Base-by-base conservation (phyloP, 64 coral and sea anemone species). In the Porites australiensis region DNA sequence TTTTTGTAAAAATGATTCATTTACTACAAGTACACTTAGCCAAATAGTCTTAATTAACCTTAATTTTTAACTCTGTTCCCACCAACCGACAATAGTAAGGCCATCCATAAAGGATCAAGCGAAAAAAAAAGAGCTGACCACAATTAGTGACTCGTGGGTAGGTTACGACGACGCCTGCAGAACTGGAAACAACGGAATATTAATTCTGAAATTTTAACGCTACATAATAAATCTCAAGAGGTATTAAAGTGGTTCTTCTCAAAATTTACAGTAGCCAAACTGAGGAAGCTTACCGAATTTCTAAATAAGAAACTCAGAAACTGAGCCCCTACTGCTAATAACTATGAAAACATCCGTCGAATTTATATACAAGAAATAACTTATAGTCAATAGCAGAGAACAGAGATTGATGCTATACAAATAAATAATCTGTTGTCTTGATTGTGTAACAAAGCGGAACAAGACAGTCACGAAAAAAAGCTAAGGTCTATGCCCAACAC, bases 351-450 rank as follows among this genome's bases (percentile, higher is more conserved):
- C 27, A 44, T 13, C 4, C 45, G 14, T 2, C 0, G 57, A 44
- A 12, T 45, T 44, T 81, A 81, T 81, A 6, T 81, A 81, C 78
- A 81, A 63, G 23, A 61, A 46, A 63, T 62, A 81, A 81, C 37
- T 62, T 81, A 60, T 5, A 13, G 52, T 12, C 2, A 45, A 81
- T 1, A 23, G 63, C 13, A 81, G 18, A 50, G 43, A 73, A 50
- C 10, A 57, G 54, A 57, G 54, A 57, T 57, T 57, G 50, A 19
- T 46, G 49, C 14, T 51, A 50, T 11, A 18, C 47, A 50, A 84
- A 84, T 84, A 84, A 84, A 84, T 84, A 84, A 68, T 15, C 70
- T 15, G 37, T 82, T 8, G 14, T 23, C 2, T 46, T 76, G 49
- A 49, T 69, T 20, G 27, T 15, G 53, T 20, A 11, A 80, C n/a